Evolutionary conservation across 2,797 vertebrate species (phyloP), one percentile per base, ranked within the genome.

Genomic region (Crocodylus rhombifer): DNA sequence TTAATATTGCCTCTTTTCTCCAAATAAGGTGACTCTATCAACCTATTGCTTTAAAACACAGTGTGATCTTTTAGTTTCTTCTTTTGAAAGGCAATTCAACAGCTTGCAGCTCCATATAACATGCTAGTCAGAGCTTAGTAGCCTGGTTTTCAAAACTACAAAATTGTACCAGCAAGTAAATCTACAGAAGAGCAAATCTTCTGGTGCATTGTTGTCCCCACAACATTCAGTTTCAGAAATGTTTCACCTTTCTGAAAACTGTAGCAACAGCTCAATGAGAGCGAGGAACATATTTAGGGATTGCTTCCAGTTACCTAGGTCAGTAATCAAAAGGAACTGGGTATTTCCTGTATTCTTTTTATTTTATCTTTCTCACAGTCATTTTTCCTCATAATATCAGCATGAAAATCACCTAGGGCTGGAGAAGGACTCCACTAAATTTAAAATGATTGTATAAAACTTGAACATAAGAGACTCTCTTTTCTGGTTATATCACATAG

Each of bases 141-240:
- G 28, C 30, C 51, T 89, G n/a, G 85, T 90, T 95, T 86, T 77
- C 2, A 2, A 94, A 60, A 89, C 33, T 42, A 83, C 9, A 79
- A 86, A 93, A 86, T 21, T 89, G 56, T 56, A 91, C 14, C 26
- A 77, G 30, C 15, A 89, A 86, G 93, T 89, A 80, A 82, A 91
- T 64, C 9, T 14, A 60, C 76, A 78, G 67, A 90, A 56, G 55
- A 13, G 25, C 86, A 92, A 94, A 88, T 79, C 64, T 69, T 56
- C 6, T 17, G 62, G 25, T 74, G 17, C 16, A 14, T 14, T 78
- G 8, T 58, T 84, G 62, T 86, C 82, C 30, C 0, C 1, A 84
- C 87, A 94, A 13, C 42, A 82, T 86, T 89, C 0, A 2, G 76
- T 96, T 95, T 91, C 26, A 56, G 18, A 86, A 55, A n/a, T 69